Percentiles rank a stretch among this genome's conserved stretches.
Evolutionary conservation across 2,113 vertebrate genomes (phyloP).

Genomic region (Orientallactaga bullata): DNA sequence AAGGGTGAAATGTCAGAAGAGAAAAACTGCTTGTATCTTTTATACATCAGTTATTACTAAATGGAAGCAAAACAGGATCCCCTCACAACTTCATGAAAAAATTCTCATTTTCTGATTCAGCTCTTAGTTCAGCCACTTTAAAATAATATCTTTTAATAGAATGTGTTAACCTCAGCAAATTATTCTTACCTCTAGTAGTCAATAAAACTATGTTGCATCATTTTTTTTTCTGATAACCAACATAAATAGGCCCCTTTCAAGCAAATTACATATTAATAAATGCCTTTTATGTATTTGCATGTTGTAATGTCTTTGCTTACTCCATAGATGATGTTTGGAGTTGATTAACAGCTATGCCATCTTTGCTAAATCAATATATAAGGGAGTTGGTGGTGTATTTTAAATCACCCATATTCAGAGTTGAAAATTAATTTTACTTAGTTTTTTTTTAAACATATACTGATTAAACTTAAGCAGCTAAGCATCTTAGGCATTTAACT

Average conservation of each 20-base stretch:
- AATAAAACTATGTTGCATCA: constrained; percentile 31
- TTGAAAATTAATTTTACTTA: constrained; percentile 88
- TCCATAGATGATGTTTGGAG: constrained; percentile 80
- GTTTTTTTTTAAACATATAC: constrained; percentile 84
- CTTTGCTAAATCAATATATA: constrained; percentile 82
- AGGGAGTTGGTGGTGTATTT: constrained; percentile 85
- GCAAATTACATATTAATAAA: constrained; percentile 77
- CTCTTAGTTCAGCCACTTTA: constrained; percentile 2
- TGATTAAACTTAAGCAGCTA: constrained; percentile 90
- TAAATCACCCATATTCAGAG: constrained; percentile 89
- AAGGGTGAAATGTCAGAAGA: constrained; percentile 69
- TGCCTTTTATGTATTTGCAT: constrained; percentile 77
- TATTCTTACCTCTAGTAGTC: constrained; percentile 65
- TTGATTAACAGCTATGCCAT: constrained; percentile 84
- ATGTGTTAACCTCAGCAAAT: constrained; percentile 58
- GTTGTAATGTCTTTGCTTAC: constrained; percentile 77
- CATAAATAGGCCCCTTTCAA: constrained; percentile 79
- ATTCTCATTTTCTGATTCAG: constrained; percentile 54
- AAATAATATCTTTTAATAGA: constrained; percentile 25
- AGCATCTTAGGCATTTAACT: constrained; percentile 90
- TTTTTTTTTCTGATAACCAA: constrained; percentile 76
- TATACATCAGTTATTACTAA: constrained; percentile 58
- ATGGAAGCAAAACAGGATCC: constrained; percentile 50
- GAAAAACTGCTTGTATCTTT: constrained; percentile 67
- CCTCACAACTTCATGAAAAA: constrained; percentile 56